Percentiles rank a stretch among this genome's conserved stretches.
Conservation (phyloP, 2,113 vertebrate species). For the Hippocampus mohnikei region DNA sequence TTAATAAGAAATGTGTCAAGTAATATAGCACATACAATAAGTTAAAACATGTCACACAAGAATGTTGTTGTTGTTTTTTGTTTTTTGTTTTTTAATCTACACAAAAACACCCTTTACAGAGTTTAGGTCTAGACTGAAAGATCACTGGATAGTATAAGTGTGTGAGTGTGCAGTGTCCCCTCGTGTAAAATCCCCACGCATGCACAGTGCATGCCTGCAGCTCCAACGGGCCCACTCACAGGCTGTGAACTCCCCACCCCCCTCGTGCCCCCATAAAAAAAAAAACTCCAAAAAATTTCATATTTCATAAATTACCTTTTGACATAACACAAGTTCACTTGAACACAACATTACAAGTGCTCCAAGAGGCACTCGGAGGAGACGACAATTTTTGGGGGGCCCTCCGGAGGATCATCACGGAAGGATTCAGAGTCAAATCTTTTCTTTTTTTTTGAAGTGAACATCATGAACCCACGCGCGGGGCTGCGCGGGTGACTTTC, state of each 20-base stretch:
- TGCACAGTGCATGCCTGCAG: conserved; percentile 64
- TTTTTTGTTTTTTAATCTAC: conserved; percentile 85
- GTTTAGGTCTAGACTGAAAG: conserved; percentile 75
- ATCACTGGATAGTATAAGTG: conserved; percentile 63
- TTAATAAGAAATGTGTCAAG: conserved; percentile 90
- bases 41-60: conserved; percentile 97
- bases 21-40: conserved; percentile 99
- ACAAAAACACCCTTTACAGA: conserved; percentile 93
- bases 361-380: conserved; percentile 60
- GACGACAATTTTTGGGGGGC: conserved; percentile 64
- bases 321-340: conserved; percentile 72
- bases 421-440: conserved; percentile 60
- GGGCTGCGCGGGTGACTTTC: conserved; percentile 28
- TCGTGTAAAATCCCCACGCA: conserved; percentile 61
- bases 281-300: background rate
- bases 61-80: conserved; percentile 16
- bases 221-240: conserved; percentile 29
- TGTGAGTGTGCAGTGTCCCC: conserved; percentile 44
- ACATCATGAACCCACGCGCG: conserved; percentile 41
- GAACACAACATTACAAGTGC: conserved; percentile 66
- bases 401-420: conserved; percentile 63
- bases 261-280: conserved; percentile 5
- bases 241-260: conserved; percentile 21
- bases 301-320: conserved; percentile 59
- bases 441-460: conserved; percentile 40